Evolutionary conservation across 2,113 vertebrate genomes (phyloP).

Genomic region (Cervus canadensis): DNA sequence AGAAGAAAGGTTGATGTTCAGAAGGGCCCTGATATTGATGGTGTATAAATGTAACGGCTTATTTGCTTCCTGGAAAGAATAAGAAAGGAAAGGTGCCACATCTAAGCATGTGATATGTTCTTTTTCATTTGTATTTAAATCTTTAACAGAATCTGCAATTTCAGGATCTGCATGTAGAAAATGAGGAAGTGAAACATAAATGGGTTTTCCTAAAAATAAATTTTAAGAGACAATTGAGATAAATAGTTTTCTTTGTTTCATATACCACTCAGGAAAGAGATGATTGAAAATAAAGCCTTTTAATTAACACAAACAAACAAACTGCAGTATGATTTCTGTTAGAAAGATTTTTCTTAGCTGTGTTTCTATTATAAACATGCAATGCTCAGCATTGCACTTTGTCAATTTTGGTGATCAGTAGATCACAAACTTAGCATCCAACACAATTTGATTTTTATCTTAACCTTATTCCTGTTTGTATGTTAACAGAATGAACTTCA

Average conservation of each 20-base stretch:
- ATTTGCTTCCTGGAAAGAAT: conserved; percentile 19
- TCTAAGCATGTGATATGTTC: neutral
- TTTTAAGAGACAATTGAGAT: neutral
- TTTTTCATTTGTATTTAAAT: neutral
- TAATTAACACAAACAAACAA: neutral
- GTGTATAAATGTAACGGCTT: neutral
- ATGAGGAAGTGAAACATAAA: neutral
- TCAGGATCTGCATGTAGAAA: neutral
- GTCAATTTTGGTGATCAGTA: neutral
- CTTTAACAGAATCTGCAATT: neutral
- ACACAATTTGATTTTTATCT: neutral
- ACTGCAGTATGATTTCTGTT: neutral
- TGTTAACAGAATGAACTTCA: neutral
- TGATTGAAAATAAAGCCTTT: neutral
- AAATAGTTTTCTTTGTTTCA: neutral
- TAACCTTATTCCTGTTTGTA: neutral
- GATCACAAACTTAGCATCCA: neutral
- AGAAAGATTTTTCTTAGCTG: neutral
- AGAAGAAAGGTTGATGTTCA: neutral
- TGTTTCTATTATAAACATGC: neutral
- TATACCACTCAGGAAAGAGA: neutral
- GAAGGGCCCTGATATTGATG: neutral
- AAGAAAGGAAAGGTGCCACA: neutral
- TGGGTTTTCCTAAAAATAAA: neutral
- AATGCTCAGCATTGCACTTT: neutral